Conservation (phyloP, 2,113 vertebrate species). For the Mirza zaza region DNA sequence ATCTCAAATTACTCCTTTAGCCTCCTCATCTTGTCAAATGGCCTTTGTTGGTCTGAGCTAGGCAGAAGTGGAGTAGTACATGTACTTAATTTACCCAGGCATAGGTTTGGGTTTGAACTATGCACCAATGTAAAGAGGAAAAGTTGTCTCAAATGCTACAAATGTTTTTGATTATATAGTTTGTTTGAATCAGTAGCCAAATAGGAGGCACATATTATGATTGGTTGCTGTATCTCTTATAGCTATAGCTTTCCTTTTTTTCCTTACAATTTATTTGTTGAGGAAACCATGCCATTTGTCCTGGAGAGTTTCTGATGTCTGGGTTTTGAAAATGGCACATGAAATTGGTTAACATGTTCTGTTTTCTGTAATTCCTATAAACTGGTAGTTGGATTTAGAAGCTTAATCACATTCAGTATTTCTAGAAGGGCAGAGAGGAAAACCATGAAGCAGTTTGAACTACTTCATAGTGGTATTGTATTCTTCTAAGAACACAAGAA, state of each 20-base stretch:
- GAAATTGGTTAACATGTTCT: not conserved
- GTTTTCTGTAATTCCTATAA: not conserved
- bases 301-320: not conserved
- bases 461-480: not conserved
- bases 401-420: not conserved
- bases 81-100: not conserved
- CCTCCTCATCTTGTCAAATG: not conserved
- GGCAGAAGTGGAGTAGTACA: not conserved
- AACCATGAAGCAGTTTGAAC: not conserved
- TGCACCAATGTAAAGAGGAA: not conserved
- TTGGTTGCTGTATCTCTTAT: not conserved
- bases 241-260: not conserved
- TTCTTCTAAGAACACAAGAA: not conserved
- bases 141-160: not conserved
- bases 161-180: not conserved
- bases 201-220: not conserved
- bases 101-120: conserved; percentile 18
- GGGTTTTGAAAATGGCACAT: conserved; percentile 3
- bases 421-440: not conserved
- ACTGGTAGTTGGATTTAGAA: not conserved
- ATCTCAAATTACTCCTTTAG: not conserved
- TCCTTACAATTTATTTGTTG: not conserved
- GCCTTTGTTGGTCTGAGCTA: not conserved
- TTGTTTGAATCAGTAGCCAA: not conserved
- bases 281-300: not conserved